Base-by-base conservation (phyloP, 1,140 invertebrate genomes). In the Rhopalosiphum padi region DNA sequence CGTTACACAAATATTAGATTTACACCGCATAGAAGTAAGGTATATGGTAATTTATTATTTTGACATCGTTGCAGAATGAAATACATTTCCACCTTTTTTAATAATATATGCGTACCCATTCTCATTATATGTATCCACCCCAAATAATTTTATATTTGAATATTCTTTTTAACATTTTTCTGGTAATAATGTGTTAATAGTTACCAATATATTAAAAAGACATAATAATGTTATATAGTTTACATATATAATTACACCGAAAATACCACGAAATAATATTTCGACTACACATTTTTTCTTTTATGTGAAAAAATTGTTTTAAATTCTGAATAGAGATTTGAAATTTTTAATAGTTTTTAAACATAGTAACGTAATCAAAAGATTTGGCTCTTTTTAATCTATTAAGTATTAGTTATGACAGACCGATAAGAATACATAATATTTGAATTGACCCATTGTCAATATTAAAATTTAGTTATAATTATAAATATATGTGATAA, bases 21-120 rank as follows among this genome's bases (percentile, higher is more conserved):
- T 68, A 60, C 55, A 60, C 55, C 30, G 9, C 9, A 60, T 30
- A 15, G 11, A 68, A 30, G 60, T 68, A n/a, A n/a, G 60, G 22
- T 37, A 37, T 83, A 83, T 83, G 77, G n/a, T 83, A 83, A 83
- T 83, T 83, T 37, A 83, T 83, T 83, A 83, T 82, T 83, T 83
- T 37, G 35, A 83, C 77, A 83, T 35, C 8, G 77, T 83, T 8
- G 30, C 60, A n/a, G 77, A 83, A 21, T 37, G 21, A 6, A 83
- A 83, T 37, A 41, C 11, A 43, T 41, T 85, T 85, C 37, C 37
- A 41, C 82, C 82, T 41, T 85, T 85, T 85, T 85, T 41, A 60
- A 68, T 85, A 85, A 85, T 85, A 25, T 41, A 85, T 85, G 21
- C 82, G 22, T 43, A 43, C 37, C 22, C 35, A 43, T 85, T 23